Conservation (phyloP, 2,797 vertebrate genomes). For the Tiaroga cobitis region DNA sequence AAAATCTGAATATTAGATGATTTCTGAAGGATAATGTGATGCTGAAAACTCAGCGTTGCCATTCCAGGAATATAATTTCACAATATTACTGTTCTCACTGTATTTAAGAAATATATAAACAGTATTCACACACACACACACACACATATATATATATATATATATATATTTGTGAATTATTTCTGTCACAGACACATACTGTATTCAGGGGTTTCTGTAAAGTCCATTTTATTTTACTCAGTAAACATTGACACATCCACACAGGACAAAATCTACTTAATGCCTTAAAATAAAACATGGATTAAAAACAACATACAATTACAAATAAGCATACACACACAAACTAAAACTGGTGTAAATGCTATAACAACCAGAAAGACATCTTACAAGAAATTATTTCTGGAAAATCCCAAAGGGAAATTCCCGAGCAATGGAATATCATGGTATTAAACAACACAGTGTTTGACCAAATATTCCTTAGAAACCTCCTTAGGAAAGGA, state of each 20-base stretch:
- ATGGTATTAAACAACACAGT: constrained; percentile 14
- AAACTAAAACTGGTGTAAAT: constrained; percentile 25
- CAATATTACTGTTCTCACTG: no score
- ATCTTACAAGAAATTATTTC: background rate
- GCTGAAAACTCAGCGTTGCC: background rate
- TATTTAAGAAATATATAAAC: no score
- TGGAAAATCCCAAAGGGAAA: constrained; percentile 4
- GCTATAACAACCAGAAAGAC: background rate
- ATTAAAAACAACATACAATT: constrained; percentile 26
- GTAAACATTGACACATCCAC: constrained; percentile 80
- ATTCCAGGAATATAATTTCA: no score
- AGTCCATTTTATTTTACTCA: constrained; percentile 64
- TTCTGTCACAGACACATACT: background rate
- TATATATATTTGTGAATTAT: background rate
- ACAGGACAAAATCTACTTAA: constrained; percentile 55
- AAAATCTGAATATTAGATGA: background rate
- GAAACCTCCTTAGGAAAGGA: constrained; percentile 46
- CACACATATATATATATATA: no score
- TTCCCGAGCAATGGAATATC: background rate
- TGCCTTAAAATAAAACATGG: constrained; percentile 23
- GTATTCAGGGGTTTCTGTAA: background rate
- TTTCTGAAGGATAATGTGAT: background rate
- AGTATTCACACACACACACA: no score
- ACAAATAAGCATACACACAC: constrained; percentile 32
- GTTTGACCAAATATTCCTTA: constrained; percentile 12